phyloP scores from a whole-genome alignment of 2,888 invertebrate species.

The Rhingia rostrata region DNA sequence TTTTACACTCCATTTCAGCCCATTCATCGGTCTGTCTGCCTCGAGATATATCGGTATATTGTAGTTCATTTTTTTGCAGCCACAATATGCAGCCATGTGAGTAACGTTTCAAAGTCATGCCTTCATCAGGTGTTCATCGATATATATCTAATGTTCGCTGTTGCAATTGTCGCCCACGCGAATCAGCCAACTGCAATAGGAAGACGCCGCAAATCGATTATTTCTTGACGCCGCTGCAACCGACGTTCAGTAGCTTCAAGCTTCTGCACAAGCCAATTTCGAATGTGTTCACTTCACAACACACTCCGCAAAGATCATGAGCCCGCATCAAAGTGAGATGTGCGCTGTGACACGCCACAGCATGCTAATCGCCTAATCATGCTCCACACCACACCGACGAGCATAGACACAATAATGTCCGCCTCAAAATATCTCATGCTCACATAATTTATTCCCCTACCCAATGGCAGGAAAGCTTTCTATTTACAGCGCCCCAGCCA shows the following conservation, averaged over 20 bases:
- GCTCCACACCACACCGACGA: slow-evolving; percentile 68
- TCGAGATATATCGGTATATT: slow-evolving; percentile 10
- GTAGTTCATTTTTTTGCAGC: slow-evolving; percentile 9
- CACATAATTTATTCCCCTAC: slow-evolving; percentile 74
- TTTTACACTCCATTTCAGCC: slow-evolving; percentile 24
- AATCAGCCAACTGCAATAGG: slow-evolving; percentile 60
- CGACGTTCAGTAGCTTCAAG: slow-evolving; percentile 53
- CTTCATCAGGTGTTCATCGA: slow-evolving; percentile 72
- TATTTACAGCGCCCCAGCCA: slow-evolving; percentile 73
- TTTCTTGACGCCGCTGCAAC: slow-evolving; percentile 39
- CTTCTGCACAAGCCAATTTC: slow-evolving; percentile 47
- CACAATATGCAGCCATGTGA: slow-evolving; percentile 27
- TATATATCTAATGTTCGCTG: slow-evolving; percentile 54
- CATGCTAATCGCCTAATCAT: slow-evolving; percentile 73
- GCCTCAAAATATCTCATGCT: slow-evolving; percentile 73
- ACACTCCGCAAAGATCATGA: slow-evolving; percentile 39
- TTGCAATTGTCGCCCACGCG: slow-evolving; percentile 65
- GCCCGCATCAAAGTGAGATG: slow-evolving; percentile 53
- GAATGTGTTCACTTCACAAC: slow-evolving; percentile 10
- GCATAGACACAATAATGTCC: slow-evolving; percentile 71
- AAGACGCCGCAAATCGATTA: slow-evolving; percentile 73
- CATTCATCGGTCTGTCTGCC: slow-evolving; percentile 23
- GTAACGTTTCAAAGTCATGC: slow-evolving; percentile 51
- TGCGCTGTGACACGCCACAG: slow-evolving; percentile 69
- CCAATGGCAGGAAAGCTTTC: slow-evolving; percentile 74